Base-by-base conservation (phyloP, 2,113 vertebrate species). In the Phylloscopus trochiloides region DNA sequence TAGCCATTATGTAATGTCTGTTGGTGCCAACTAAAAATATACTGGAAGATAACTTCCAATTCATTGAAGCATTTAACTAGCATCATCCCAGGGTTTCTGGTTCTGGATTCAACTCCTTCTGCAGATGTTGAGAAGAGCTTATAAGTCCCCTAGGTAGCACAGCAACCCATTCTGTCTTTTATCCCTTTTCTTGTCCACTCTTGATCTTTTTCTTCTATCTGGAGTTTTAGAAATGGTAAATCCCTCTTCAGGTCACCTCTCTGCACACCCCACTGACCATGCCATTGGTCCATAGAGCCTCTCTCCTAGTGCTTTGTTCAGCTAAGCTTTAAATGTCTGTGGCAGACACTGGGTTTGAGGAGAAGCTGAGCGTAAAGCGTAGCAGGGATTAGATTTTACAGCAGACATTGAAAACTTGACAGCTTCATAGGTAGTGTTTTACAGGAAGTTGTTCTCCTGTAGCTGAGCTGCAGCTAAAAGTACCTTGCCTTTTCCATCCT, bases 1-100 rank as follows among this genome's bases (percentile, higher is more conserved):
- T 86, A 54, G 51, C 72, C 61, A 84, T 97, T 97, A 97, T 86
- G 94, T 96, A 97, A 97, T 96, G 95, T 54, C 88, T 78, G 63
- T 83, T 86, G 92, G 76, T 95, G 86, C 93, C 94, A 95, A 94
- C 96, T 97, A 97, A 97, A 97, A 97, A 97, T 96, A 97, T 17
- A 92, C 96, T 88, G 87, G 52, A 78, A 90, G 92, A 94, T 87
- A 96, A 92, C 93, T 86, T 95, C 92, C 93, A 94, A 95, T 94
- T 91, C 95, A 93, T 86, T 92, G 91, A 92, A 96, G 91, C 91
- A 73, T 92, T 95, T 95, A 96, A 96, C 89, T 67, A 77, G 62
- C 12, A 2, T 83, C 32, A 4, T 86, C 76, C 66, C 82, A 54
- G 83, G 57, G 43, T 71, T 92, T 88, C 90, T 96, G 15, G 7